A percentile compares a stretch with the other conserved stretches of the same genome.
These are phyloP conservation scores for Idaea aversata DNA, from an alignment of 2,888 invertebrate species.

Conservation along the genomic window DNA sequence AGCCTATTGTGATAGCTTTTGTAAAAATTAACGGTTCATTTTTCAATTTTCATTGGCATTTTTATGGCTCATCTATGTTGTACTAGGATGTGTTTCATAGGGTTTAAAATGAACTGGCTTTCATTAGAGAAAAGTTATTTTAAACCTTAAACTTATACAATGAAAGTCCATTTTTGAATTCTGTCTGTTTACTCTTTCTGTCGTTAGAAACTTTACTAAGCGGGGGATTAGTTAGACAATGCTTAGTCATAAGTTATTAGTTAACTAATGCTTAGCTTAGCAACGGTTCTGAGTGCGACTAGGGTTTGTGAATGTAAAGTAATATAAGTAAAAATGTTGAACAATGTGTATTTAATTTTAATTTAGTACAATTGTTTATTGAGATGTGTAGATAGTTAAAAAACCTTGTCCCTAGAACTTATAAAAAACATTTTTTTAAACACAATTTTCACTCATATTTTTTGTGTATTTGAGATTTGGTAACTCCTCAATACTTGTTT, in stretches of 20 bases:
- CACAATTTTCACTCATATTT: too few species aligned
- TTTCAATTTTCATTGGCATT: not conserved
- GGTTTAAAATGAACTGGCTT: not conserved
- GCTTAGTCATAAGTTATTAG: too few species aligned
- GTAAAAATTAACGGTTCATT: not conserved
- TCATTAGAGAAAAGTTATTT: not conserved
- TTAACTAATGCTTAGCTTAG: not conserved
- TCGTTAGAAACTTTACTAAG: not conserved
- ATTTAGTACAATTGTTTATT: not conserved
- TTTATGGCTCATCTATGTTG: slow-evolving; percentile 3
- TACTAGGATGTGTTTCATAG: not conserved
- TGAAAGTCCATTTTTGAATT: not conserved
- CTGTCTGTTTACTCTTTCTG: not conserved
- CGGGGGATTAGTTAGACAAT: not conserved
- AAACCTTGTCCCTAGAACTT: too few species aligned
- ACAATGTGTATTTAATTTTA: not conserved
- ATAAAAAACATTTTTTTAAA: too few species aligned
- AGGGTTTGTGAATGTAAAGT: not conserved
- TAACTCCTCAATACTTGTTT: too few species aligned
- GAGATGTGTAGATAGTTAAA: too few species aligned
- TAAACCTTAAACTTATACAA: not conserved
- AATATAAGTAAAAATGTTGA: not conserved
- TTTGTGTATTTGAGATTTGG: too few species aligned
- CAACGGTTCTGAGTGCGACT: not conserved
- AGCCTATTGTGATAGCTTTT: slow-evolving; percentile 46